Evolutionary conservation across 2,797 vertebrate genomes (phyloP).

Genomic region (Bucorvus abyssinicus): DNA sequence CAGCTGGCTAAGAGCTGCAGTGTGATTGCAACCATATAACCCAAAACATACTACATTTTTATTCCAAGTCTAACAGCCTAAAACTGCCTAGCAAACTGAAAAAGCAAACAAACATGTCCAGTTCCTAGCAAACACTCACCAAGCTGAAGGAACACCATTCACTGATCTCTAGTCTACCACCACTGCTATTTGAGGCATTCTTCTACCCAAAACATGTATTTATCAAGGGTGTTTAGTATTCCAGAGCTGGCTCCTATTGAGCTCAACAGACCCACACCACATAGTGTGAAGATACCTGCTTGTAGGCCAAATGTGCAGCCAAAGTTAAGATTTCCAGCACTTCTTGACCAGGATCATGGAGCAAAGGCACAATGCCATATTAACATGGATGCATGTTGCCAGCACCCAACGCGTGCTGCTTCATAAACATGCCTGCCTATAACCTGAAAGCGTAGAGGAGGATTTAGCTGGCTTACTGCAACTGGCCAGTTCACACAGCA

Average conservation of each 20-base stretch:
- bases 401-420: neutral
- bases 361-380: neutral
- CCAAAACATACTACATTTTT: neutral
- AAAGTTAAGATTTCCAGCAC: neutral
- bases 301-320: neutral
- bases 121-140: neutral
- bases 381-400: accelerated
- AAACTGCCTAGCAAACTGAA: neutral
- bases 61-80: neutral
- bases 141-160: neutral
- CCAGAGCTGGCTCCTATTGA: neutral
- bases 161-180: neutral
- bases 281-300: neutral
- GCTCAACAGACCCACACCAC: neutral
- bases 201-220: neutral
- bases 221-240: neutral
- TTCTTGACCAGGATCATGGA: neutral
- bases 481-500: neutral
- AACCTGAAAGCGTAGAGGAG: neutral
- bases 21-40: neutral
- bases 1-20: neutral
- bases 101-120: neutral
- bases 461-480: neutral
- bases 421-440: neutral
- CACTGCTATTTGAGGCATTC: neutral